Percentiles rank a stretch among this genome's conserved stretches.
Evolutionary conservation across 92 coral and sea anemone species (phyloP).

Genomic region (Scolanthus callimorphus): DNA sequence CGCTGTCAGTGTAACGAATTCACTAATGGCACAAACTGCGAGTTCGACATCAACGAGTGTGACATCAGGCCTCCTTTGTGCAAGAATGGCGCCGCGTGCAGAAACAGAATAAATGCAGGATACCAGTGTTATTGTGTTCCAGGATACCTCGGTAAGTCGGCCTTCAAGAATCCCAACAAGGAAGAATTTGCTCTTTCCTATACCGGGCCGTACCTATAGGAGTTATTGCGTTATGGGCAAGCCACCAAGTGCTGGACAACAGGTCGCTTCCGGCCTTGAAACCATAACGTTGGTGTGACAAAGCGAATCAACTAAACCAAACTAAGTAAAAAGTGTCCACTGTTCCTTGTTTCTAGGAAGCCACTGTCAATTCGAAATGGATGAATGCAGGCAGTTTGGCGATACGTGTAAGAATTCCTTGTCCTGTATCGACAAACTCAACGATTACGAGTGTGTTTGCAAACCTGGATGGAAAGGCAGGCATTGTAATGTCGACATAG

Average conservation of each 20-base stretch:
- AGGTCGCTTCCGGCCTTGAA: too few species aligned
- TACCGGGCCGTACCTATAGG: too few species aligned
- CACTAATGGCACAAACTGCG: conserved; percentile 60
- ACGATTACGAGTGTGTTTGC: conserved; percentile 40
- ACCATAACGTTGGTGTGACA: too few species aligned
- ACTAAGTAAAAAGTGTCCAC: too few species aligned
- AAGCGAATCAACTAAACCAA: too few species aligned
- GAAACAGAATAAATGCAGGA: conserved; percentile 7
- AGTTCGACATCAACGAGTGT: conserved; percentile 70
- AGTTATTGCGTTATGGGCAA: too few species aligned
- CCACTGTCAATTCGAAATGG: background rate
- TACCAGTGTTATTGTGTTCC: conserved; percentile 44
- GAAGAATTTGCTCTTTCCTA: too few species aligned
- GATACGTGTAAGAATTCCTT: conserved; percentile 61
- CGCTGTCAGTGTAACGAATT: conserved; percentile 45
- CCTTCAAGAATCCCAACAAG: too few species aligned
- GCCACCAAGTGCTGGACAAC: too few species aligned
- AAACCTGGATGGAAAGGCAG: conserved; percentile 46
- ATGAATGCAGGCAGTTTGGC: background rate
- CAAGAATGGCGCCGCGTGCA: conserved; percentile 25
- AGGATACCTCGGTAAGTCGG: conserved; percentile 61
- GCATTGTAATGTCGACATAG: conserved; percentile 48
- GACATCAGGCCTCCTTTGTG: conserved; percentile 19
- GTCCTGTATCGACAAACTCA: conserved; percentile 40
- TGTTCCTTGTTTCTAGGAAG: background rate